A percentile compares a stretch with the other conserved stretches of the same genome.
These are phyloP conservation scores for Serilophus lunatus DNA, from an alignment of 2,113 vertebrate genomes.

Conservation along the genomic window DNA sequence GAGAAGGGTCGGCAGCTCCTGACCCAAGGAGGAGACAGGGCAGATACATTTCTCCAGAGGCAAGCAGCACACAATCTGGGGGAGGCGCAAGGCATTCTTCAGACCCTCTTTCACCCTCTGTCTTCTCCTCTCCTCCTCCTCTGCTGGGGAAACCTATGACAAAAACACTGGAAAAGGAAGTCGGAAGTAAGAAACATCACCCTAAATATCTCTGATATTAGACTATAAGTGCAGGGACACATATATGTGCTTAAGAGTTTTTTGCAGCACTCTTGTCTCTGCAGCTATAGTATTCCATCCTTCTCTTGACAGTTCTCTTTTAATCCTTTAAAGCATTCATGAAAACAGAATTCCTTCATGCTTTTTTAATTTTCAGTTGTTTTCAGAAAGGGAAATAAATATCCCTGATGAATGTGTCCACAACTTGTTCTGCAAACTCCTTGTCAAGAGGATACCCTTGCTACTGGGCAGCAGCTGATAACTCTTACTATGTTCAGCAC, in stretches of 20 bases:
- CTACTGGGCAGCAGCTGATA: rapidly evolving
- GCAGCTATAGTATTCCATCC: not conserved
- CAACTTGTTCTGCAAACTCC: not conserved
- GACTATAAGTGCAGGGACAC: not conserved
- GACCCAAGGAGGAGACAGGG: slow-evolving; percentile 55
- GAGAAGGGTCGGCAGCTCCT: slow-evolving; percentile 48
- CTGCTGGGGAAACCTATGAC: not conserved
- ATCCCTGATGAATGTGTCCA: not conserved
- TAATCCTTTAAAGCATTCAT: not conserved
- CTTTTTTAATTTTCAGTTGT: not conserved
- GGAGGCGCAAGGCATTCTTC: slow-evolving; percentile 9
- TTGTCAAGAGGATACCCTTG: not conserved
- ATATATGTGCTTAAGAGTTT: not conserved
- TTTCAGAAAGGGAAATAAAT: not conserved
- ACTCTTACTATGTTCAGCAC: rapidly evolving
- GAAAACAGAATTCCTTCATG: not conserved
- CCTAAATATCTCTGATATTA: not conserved
- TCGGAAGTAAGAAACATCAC: not conserved
- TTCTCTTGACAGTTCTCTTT: not conserved
- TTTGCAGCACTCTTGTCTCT: not conserved
- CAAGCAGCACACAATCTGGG: not conserved
- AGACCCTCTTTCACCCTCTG: not conserved
- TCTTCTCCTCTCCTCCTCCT: not conserved
- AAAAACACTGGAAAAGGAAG: not conserved
- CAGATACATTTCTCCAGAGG: slow-evolving; percentile 57